Evolutionary conservation across 2,113 vertebrate species (phyloP), one percentile per base, ranked within the genome.

Genomic region (Eurypyga helias): DNA sequence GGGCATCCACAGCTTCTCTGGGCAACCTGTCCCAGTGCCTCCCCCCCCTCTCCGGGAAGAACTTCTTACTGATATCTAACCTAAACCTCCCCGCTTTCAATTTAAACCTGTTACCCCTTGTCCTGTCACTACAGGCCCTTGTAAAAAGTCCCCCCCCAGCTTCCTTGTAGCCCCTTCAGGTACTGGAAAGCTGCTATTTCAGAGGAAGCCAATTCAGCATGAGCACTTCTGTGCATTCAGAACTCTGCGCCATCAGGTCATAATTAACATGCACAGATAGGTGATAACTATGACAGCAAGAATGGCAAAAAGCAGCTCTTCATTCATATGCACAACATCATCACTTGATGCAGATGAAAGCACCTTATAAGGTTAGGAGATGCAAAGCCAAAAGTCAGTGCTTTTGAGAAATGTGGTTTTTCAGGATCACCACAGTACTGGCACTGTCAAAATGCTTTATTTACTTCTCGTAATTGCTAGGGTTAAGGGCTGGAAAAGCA

Each of bases 381-480:
- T 78, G 38, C 72, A 93, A 95, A 95, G 61, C 15, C 82, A 61
- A 45, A 90, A 79, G 81, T 28, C 72, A 79, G 34, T 52, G 52
- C 69, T 95, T 95, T 82, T 67, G 57, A 94, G 87, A 94, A 89
- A 89, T 57, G 48, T 60, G 66, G 5, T 48, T 89, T 91, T 93
- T 91, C 57, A 49, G 52, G 65, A 91, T 65, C 78, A 82, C 87
- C 65, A 81, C 60, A 87, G 66, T 52, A 57, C 64, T 70, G 64
- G 62, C 78, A 77, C 58, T 57, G 46, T 69, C 78, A 84, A 89
- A 93, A 66, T 62, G 76, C 72, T 92, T 90, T 87, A 90, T 93
- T 92, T 93, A 79, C 75, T 80, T 62, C 24, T 75, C 9, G 3
- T 78, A 75, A 94, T 67, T 72, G 31, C 76, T 38, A 55, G 52